These are phyloP conservation scores for Sebastes itinus DNA, from an alignment of 2,797 vertebrate genomes.

Conservation along the genomic window DNA sequence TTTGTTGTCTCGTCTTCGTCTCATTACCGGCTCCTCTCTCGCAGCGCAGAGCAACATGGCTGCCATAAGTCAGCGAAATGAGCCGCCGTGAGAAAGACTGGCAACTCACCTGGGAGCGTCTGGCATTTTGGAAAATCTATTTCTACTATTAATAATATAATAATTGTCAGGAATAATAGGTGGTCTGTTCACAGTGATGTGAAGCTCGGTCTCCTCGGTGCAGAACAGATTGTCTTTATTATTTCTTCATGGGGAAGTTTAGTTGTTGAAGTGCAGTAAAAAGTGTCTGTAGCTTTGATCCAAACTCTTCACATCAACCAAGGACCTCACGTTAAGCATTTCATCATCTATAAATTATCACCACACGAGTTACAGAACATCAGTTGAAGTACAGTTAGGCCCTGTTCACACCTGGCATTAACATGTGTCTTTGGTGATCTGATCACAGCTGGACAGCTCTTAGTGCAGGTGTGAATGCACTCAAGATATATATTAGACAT, in stretches of 20 bases:
- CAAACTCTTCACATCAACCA: neutral
- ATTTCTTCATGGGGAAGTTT: neutral
- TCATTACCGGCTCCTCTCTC: slow-evolving; percentile 19
- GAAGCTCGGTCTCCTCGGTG: neutral
- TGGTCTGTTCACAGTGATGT: neutral
- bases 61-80: slow-evolving; percentile 45
- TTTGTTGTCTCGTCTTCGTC: slow-evolving; percentile 6
- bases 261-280: neutral
- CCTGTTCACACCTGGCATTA: neutral
- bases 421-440: neutral
- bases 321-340: neutral
- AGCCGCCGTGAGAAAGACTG: slow-evolving; percentile 1
- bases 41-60: slow-evolving; percentile 1
- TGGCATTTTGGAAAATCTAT: slow-evolving; percentile 40
- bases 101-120: neutral
- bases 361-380: neutral
- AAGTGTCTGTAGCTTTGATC: neutral
- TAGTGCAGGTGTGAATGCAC: too few relatives aligned
- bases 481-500: too few relatives aligned
- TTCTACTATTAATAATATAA: slow-evolving; percentile 39
- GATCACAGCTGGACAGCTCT: too few relatives aligned
- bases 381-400: neutral
- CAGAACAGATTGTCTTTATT: neutral
- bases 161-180: slow-evolving; percentile 44
- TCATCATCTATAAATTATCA: neutral